Percentiles rank a stretch among this genome's conserved stretches.
These are phyloP conservation scores for Scalopus aquaticus DNA, from an alignment of 2,113 vertebrate species.

Conservation along the genomic window DNA sequence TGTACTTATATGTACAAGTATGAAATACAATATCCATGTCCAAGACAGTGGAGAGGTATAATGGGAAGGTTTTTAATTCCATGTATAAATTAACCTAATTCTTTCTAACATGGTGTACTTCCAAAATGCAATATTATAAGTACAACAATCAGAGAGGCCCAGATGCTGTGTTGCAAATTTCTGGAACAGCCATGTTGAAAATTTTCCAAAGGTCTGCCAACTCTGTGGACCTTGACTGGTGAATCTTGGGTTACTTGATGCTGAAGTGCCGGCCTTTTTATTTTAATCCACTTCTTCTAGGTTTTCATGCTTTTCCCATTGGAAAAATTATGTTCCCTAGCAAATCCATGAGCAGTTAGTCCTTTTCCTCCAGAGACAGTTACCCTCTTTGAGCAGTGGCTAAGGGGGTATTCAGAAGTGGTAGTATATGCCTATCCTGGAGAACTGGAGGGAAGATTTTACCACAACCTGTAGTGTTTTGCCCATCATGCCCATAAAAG, in stretches of 20 bases:
- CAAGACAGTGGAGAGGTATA: conserved; percentile 38
- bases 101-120: background rate
- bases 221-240: background rate
- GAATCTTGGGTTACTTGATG: conserved; percentile 24
- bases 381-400: background rate
- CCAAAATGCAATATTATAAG: background rate
- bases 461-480: background rate
- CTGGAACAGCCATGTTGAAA: conserved; percentile 32
- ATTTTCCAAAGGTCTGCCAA: conserved; percentile 12
- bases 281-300: conserved; percentile 18
- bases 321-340: background rate
- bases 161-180: background rate
- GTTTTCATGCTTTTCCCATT: background rate
- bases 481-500: background rate
- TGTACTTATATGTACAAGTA: background rate
- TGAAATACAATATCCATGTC: conserved; percentile 21
- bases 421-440: background rate
- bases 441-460: background rate
- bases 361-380: background rate
- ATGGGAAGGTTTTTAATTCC: background rate
- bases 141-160: background rate
- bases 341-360: background rate
- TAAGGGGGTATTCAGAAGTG: background rate
- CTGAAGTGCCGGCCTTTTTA: background rate
- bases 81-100: conserved; percentile 30